A percentile compares a stretch with the other conserved stretches of the same genome.
Evolutionary conservation across 2,113 vertebrate species (phyloP).

Genomic region (Budorcas taxicolor): DNA sequence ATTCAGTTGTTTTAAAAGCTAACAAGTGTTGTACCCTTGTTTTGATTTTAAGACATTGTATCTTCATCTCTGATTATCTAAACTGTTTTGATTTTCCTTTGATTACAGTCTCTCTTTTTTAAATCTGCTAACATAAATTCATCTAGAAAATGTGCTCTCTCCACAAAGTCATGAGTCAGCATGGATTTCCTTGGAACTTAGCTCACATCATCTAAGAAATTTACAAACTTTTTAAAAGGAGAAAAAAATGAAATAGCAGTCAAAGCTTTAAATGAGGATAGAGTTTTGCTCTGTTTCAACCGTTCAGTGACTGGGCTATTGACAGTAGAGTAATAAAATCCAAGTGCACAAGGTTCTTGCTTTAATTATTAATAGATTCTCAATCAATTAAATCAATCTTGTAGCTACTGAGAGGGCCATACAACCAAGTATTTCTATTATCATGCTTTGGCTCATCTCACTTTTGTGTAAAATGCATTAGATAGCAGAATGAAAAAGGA

Average conservation of each 20-base stretch:
- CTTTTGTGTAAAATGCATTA: neutral
- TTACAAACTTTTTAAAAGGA: neutral
- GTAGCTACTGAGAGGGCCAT: neutral
- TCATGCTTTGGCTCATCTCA: neutral
- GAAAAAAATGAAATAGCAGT: neutral
- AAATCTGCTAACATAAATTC: neutral
- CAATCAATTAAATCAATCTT: neutral
- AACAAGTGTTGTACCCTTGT: neutral
- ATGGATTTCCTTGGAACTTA: conserved; percentile 8
- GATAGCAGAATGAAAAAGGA: neutral
- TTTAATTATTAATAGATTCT: neutral
- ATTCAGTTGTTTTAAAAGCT: neutral
- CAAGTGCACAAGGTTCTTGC: neutral
- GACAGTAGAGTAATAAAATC: neutral
- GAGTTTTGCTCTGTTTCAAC: conserved; percentile 1
- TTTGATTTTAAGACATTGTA: neutral
- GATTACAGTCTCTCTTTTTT: neutral
- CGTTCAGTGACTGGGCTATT: neutral
- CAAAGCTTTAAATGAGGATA: neutral
- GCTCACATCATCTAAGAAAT: conserved; percentile 16
- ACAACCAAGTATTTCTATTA: neutral
- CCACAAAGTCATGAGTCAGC: neutral
- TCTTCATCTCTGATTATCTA: neutral
- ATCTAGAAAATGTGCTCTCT: conserved; percentile 22
- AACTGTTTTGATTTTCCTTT: conserved; percentile 35